These are phyloP conservation scores for Bufo gargarizans DNA, from an alignment of 2,113 vertebrate genomes.

Conservation along the genomic window DNA sequence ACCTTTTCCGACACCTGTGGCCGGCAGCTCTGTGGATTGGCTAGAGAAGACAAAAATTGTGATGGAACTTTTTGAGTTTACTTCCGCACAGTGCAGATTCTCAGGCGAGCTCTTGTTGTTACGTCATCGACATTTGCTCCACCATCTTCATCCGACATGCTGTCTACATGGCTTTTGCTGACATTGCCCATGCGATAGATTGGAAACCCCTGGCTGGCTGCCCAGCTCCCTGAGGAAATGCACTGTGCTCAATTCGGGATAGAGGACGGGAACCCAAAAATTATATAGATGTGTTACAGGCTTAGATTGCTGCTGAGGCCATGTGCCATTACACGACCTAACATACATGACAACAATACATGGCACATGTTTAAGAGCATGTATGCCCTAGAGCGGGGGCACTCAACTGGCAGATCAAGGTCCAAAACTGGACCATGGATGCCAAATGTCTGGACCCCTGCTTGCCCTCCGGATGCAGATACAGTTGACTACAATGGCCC, in stretches of 20 bases:
- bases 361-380: background rate
- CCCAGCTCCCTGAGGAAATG: constrained; percentile 57
- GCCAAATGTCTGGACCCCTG: too few species aligned
- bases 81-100: constrained; percentile 17
- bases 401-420: too few species aligned
- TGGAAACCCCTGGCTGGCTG: constrained; percentile 17
- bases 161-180: constrained; percentile 64
- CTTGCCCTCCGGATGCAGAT: too few species aligned
- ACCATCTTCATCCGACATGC: constrained; percentile 66
- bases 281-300: background rate
- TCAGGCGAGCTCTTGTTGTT: constrained; percentile 29
- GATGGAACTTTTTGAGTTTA: background rate
- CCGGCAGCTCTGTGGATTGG: constrained; percentile 19
- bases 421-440: too few species aligned
- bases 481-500: too few species aligned
- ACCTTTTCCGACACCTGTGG: constrained; percentile 15
- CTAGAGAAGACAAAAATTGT: constrained; percentile 35
- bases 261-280: background rate
- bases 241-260: constrained; percentile 18
- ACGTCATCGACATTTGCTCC: background rate
- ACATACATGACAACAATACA: background rate
- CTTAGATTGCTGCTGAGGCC: constrained; percentile 4
- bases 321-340: background rate
- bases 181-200: constrained; percentile 61
- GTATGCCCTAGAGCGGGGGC: too few species aligned